Evolutionary conservation across 2,113 vertebrate genomes (phyloP).

Genomic region (Poeciliopsis retropinna): DNA sequence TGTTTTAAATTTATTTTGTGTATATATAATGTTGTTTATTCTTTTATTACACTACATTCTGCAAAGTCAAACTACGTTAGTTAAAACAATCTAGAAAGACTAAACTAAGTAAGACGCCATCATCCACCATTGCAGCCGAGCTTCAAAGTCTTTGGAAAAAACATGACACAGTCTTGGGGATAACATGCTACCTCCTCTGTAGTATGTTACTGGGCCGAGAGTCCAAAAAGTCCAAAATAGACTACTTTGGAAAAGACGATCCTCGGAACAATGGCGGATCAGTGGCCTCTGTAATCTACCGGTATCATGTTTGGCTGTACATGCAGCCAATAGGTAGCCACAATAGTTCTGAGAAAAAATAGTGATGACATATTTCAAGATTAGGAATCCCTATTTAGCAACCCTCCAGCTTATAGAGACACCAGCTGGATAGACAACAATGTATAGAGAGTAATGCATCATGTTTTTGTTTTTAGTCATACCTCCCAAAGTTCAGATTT

Average conservation of each 20-base stretch:
- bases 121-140: constrained; percentile 13
- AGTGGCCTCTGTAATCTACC: constrained; percentile 39
- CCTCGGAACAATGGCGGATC: constrained; percentile 61
- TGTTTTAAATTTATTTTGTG: no score
- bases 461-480: neutral
- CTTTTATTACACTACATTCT: no score
- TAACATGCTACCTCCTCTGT: neutral
- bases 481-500: neutral
- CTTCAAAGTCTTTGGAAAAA: neutral
- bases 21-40: no score
- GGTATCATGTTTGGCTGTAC: constrained; percentile 45
- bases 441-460: constrained; percentile 4
- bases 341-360: constrained; percentile 43
- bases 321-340: constrained; percentile 35
- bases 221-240: constrained; percentile 67
- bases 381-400: constrained; percentile 64
- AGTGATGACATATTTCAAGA: constrained; percentile 63
- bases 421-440: neutral
- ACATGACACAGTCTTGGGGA: neutral
- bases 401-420: constrained; percentile 31
- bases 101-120: constrained; percentile 28
- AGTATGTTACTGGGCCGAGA: constrained; percentile 19
- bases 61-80: neutral
- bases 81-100: constrained; percentile 30
- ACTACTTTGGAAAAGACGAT: constrained; percentile 46